Percentiles rank a stretch among this genome's conserved stretches.
Evolutionary conservation across 2,888 invertebrate species (phyloP).

Genomic region (Cryptosula pallasiana): DNA sequence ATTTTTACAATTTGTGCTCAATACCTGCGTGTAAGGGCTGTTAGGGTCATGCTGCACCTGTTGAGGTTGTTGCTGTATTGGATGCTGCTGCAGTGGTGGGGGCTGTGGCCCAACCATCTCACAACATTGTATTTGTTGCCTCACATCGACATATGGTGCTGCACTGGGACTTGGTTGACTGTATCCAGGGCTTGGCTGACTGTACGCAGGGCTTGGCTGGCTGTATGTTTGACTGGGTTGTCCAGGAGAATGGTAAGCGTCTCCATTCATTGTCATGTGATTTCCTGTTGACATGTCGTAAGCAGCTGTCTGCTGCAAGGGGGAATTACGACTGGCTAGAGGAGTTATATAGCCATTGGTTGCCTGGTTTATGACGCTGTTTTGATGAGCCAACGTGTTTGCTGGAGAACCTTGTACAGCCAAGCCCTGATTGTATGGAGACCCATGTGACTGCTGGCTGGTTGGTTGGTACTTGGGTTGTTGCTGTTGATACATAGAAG

Average conservation of each 20-base stretch:
- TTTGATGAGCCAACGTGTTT: constrained; percentile 16
- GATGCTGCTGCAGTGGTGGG: not conserved
- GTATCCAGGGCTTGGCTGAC: not conserved
- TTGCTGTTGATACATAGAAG: not conserved
- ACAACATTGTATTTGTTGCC: not conserved
- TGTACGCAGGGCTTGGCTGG: not conserved
- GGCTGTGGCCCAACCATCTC: not conserved
- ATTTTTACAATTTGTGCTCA: too few species aligned
- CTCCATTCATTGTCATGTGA: not conserved
- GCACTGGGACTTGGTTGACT: not conserved
- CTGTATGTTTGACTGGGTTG: not conserved
- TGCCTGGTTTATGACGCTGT: constrained; percentile 8
- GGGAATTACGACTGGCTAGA: not conserved
- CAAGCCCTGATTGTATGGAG: not conserved
- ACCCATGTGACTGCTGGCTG: constrained; percentile 7
- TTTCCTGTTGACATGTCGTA: constrained; percentile 19
- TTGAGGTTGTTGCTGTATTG: not conserved
- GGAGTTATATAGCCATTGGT: not conserved
- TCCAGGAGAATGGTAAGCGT: not conserved
- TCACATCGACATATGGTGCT: not conserved
- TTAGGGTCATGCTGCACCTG: constrained; percentile 5
- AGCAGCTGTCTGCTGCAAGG: not conserved
- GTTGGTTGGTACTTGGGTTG: not conserved
- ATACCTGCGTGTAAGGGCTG: constrained; percentile 8
- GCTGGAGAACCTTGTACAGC: not conserved